Conservation (phyloP, 2,888 invertebrate species). For the Nemotelus nigrinus region DNA sequence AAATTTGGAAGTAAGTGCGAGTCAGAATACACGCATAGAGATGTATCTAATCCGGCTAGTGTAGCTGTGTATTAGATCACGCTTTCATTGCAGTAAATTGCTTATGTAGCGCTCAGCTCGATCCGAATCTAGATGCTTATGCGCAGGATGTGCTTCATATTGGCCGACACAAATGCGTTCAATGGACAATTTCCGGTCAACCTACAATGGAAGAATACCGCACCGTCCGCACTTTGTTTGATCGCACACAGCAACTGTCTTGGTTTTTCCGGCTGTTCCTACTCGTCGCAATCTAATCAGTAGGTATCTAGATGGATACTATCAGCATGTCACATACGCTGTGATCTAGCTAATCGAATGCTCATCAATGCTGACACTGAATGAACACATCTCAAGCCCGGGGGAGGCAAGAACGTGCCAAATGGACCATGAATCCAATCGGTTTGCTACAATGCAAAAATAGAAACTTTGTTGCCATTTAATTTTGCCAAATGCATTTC, state of each 20-base stretch:
- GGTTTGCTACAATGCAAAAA: constrained; percentile 16
- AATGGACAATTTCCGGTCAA: constrained; percentile 66
- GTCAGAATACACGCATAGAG: not conserved
- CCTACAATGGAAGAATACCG: constrained; percentile 48
- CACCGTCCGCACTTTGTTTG: not conserved
- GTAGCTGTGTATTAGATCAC: constrained; percentile 25
- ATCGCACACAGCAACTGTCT: constrained; percentile 9
- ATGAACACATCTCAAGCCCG: not conserved
- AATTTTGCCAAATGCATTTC: not conserved
- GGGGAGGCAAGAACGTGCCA: not conserved
- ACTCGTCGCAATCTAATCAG: not conserved
- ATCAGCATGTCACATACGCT: too few species aligned
- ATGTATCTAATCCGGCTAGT: not conserved
- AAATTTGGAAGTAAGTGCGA: not conserved
- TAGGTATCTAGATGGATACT: too few species aligned
- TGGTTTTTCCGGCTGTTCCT: too few species aligned
- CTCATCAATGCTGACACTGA: constrained; percentile 37
- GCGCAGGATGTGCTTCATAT: constrained; percentile 66
- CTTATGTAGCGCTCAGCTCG: constrained; percentile 1
- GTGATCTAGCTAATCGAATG: constrained; percentile 34
- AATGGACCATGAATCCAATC: constrained; percentile 23
- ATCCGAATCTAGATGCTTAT: constrained; percentile 39
- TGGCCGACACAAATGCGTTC: constrained; percentile 61
- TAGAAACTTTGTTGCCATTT: not conserved
- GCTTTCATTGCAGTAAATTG: constrained; percentile 14